phyloP scores from a whole-genome alignment of 2,797 vertebrate species.

The Aulostomus chinensis region DNA sequence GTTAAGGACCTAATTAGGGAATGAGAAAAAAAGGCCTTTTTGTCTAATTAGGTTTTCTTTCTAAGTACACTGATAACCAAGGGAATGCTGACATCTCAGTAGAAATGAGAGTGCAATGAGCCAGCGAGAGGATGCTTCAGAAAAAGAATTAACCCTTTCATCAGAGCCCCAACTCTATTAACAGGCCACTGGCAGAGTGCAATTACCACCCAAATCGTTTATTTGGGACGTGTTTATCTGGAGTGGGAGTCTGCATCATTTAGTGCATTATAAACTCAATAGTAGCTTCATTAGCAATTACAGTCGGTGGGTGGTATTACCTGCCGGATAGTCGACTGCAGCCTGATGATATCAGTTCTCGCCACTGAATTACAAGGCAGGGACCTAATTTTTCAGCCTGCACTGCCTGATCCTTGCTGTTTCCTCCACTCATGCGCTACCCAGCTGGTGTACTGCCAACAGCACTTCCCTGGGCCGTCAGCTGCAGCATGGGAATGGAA shows the following conservation, averaged over 20 bases:
- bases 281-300: slow-evolving; percentile 84
- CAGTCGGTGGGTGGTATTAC: slow-evolving; percentile 83
- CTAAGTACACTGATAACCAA: slow-evolving; percentile 85
- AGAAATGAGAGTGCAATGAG: slow-evolving; percentile 86
- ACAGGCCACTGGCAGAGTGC: slow-evolving; percentile 78
- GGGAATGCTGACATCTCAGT: slow-evolving; percentile 83
- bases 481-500: slow-evolving; percentile 53
- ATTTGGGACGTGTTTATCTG: slow-evolving; percentile 85
- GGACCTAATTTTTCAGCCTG: slow-evolving; percentile 76
- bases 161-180: slow-evolving; percentile 81
- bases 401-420: slow-evolving; percentile 56
- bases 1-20: slow-evolving; percentile 97
- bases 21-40: slow-evolving; percentile 79
- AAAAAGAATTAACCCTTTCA: slow-evolving; percentile 81
- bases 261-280: slow-evolving; percentile 85
- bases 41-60: slow-evolving; percentile 88
- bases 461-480: slow-evolving; percentile 56
- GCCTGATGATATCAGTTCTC: slow-evolving; percentile 78
- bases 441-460: slow-evolving; percentile 43
- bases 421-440: slow-evolving; percentile 65
- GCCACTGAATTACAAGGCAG: slow-evolving; percentile 74
- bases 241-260: slow-evolving; percentile 84
- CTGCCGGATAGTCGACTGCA: slow-evolving; percentile 74
- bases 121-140: slow-evolving; percentile 81
- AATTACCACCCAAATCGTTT: slow-evolving; percentile 86